phyloP scores from a whole-genome alignment of 2,113 vertebrate genomes.

The Polypterus bichir region DNA sequence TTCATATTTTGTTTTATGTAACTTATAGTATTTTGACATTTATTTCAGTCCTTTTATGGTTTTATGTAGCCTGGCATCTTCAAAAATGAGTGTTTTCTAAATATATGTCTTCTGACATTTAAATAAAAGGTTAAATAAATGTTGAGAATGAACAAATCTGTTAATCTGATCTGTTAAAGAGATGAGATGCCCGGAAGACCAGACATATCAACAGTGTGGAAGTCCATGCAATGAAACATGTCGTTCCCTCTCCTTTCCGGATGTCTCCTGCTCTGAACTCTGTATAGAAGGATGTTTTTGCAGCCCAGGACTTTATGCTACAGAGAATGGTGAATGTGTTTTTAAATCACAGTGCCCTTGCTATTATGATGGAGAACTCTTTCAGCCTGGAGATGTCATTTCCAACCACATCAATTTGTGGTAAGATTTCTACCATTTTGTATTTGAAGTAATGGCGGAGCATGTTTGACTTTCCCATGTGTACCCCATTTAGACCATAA shows the following conservation, averaged over 20 bases:
- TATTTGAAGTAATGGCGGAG: too few species aligned
- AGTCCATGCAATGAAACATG: slow-evolving; percentile 73
- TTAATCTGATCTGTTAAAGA: slow-evolving; percentile 33
- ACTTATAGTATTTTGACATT: too few species aligned
- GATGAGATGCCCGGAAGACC: slow-evolving; percentile 61
- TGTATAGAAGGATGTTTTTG: slow-evolving; percentile 92
- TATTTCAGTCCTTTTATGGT: too few species aligned
- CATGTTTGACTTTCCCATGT: too few species aligned
- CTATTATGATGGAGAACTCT: slow-evolving; percentile 79
- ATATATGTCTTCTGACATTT: too few species aligned
- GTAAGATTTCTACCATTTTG: slow-evolving; percentile 40
- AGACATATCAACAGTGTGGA: slow-evolving; percentile 70
- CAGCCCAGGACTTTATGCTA: slow-evolving; percentile 60
- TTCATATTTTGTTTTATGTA: too few species aligned
- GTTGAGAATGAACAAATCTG: too few species aligned
- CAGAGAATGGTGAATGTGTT: slow-evolving; percentile 65
- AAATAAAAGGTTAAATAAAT: too few species aligned
- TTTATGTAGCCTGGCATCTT: too few species aligned
- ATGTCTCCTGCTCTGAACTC: slow-evolving; percentile 46
- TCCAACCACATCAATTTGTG: slow-evolving; percentile 77
- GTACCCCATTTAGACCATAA: too few species aligned
- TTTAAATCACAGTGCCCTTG: slow-evolving; percentile 69
- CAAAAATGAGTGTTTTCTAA: too few species aligned
- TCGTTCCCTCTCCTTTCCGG: slow-evolving; percentile 63
- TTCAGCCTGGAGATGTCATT: slow-evolving; percentile 77